A percentile compares a stretch with the other conserved stretches of the same genome.
These are phyloP conservation scores for Acanthurus lineatus DNA, from an alignment of 2,797 vertebrate genomes.

Conservation along the genomic window DNA sequence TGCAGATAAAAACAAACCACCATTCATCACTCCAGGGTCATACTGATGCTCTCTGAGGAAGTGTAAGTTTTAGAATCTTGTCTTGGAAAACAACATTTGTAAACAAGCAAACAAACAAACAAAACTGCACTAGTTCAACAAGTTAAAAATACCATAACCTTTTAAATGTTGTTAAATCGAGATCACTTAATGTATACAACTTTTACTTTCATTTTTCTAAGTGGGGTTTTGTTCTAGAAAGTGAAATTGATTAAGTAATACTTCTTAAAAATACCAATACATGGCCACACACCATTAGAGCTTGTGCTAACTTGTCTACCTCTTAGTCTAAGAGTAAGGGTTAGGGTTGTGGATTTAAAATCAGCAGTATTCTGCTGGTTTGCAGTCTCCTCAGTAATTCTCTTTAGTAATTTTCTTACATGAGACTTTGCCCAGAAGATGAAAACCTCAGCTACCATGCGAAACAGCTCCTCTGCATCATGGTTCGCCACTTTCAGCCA, in stretches of 20 bases:
- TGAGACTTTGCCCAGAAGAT: constrained; percentile 98
- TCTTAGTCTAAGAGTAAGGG: background rate
- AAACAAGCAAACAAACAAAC: background rate
- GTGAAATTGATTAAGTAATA: too few relatives aligned
- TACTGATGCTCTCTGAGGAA: background rate
- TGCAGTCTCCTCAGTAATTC: background rate
- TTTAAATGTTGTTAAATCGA: background rate
- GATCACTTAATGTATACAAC: background rate
- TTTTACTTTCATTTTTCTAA: background rate
- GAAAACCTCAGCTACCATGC: constrained; percentile 97
- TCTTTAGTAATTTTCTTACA: constrained; percentile 80
- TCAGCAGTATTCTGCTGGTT: background rate
- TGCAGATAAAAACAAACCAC: constrained; percentile 65
- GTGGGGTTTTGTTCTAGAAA: background rate
- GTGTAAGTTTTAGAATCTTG: too few relatives aligned
- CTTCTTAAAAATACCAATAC: too few relatives aligned
- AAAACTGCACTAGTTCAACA: background rate
- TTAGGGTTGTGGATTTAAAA: background rate
- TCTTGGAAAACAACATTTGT: background rate
- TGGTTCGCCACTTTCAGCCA: constrained; percentile 95
- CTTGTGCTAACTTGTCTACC: background rate
- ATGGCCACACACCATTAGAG: background rate
- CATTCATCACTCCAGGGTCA: background rate
- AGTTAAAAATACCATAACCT: background rate
- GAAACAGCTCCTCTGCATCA: constrained; percentile 93